phyloP scores from a whole-genome alignment of 2,797 vertebrate genomes.

The Pseudochaenichthys georgianus region DNA sequence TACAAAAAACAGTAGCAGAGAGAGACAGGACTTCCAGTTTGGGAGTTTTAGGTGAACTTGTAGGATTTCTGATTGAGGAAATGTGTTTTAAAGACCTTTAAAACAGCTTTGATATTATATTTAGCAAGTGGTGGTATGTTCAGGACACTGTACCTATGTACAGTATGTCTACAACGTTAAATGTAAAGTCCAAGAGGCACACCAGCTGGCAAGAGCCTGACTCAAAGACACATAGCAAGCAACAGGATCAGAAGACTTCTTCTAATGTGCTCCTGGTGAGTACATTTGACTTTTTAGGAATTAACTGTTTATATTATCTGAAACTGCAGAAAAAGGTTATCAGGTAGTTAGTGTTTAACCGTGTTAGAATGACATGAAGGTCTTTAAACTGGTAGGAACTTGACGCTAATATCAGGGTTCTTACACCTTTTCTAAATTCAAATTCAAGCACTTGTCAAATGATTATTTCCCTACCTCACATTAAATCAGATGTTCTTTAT shows the following conservation, averaged over 20 bases:
- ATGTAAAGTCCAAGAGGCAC: constrained; percentile 8
- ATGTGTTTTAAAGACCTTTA: background rate
- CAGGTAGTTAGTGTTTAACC: constrained; percentile 19
- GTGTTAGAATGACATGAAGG: constrained; percentile 8
- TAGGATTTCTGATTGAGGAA: constrained; percentile 1
- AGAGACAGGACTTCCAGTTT: background rate
- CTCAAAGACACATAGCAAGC: background rate
- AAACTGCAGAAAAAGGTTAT: constrained; percentile 18
- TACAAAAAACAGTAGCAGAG: background rate
- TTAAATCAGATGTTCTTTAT: too few relatives aligned
- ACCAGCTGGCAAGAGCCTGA: constrained; percentile 3
- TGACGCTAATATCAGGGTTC: constrained; percentile 14
- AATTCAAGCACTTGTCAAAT: too few relatives aligned
- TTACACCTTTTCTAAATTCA: too few relatives aligned
- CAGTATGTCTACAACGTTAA: background rate
- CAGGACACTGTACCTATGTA: background rate
- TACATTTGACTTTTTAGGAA: background rate
- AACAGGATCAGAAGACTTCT: background rate
- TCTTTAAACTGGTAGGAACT: constrained; percentile 2
- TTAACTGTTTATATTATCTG: constrained; percentile 17
- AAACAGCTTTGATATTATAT: too few relatives aligned
- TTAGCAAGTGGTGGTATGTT: background rate
- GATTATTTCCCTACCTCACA: too few relatives aligned
- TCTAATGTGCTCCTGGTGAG: background rate
- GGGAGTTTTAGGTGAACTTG: background rate